Evolutionary conservation across 2,113 vertebrate genomes (phyloP).

Genomic region (Rhinoptilus africanus): DNA sequence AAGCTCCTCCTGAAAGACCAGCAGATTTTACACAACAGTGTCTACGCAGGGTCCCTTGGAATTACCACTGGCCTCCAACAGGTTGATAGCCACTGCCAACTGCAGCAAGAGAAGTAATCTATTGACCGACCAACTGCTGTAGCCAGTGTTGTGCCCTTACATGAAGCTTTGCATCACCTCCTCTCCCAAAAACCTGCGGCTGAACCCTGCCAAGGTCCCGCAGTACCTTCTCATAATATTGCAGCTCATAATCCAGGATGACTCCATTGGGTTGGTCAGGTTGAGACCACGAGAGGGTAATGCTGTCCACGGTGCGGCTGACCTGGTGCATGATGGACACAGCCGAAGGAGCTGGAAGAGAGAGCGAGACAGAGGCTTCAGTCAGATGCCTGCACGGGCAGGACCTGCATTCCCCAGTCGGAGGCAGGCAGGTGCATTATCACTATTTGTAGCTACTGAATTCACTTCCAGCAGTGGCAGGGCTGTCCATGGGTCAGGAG

Average conservation of each 20-base stretch:
- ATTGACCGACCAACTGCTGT: neutral
- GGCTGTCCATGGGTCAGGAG: neutral
- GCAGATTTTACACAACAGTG: neutral
- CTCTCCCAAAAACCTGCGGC: neutral
- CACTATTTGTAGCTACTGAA: neutral
- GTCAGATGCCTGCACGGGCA: neutral
- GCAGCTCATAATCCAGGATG: conserved; percentile 94
- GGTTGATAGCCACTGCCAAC: neutral
- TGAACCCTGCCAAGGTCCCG: neutral
- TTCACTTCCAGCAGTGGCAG: neutral
- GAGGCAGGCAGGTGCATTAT: neutral
- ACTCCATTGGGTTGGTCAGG: conserved; percentile 94
- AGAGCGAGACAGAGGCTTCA: neutral
- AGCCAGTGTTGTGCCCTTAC: fast-evolving
- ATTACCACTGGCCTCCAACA: neutral
- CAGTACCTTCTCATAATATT: conserved; percentile 92
- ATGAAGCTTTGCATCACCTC: neutral
- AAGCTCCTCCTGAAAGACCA: neutral
- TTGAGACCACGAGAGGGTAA: conserved; percentile 95
- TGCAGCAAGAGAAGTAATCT: neutral
- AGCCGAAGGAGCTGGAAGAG: conserved; percentile 84
- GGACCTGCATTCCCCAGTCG: neutral
- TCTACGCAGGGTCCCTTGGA: neutral
- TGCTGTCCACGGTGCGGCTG: conserved; percentile 85
- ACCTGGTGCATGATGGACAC: conserved; percentile 98